A percentile compares a stretch with the other conserved stretches of the same genome.
Conservation (phyloP, 1,140 invertebrate species). For the Anastrepha ludens region DNA sequence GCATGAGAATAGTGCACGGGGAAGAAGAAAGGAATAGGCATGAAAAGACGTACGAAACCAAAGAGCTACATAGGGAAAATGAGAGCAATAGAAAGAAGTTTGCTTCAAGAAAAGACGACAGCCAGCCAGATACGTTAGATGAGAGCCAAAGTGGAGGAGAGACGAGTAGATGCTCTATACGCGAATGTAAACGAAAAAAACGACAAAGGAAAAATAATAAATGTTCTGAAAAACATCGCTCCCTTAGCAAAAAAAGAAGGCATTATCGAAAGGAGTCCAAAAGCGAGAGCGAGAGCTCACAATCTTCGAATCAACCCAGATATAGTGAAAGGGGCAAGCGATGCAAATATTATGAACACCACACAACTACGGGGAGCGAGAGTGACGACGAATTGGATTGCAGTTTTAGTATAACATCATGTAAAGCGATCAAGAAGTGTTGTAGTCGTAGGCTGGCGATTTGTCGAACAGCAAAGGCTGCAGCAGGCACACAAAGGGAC, state of each 20-base stretch:
- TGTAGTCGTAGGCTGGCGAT: slow-evolving; percentile 20
- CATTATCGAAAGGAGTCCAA: not conserved
- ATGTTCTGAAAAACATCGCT: not conserved
- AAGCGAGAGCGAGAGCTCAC: not conserved
- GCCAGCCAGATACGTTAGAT: not conserved
- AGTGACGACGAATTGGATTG: not conserved
- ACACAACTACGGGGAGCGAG: not conserved
- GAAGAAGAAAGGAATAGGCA: not conserved
- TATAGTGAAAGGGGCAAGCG: not conserved
- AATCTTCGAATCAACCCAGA: not conserved
- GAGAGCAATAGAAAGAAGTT: not conserved
- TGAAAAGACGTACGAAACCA: not conserved
- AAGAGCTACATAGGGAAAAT: not conserved
- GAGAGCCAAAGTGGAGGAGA: not conserved
- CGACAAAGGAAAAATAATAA: not conserved
- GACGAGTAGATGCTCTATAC: not conserved
- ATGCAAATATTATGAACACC: not conserved
- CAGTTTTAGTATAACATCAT: not conserved
- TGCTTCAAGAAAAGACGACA: too few species aligned
- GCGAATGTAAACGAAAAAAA: not conserved
- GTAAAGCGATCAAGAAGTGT: slow-evolving; percentile 1
- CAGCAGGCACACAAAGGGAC: slow-evolving; percentile 17
- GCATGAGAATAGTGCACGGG: too few species aligned
- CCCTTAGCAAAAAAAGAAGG: not conserved
- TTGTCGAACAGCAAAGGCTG: slow-evolving; percentile 1